Evolutionary conservation across 2,797 vertebrate species (phyloP).

Genomic region (Rhinoraja longicauda): DNA sequence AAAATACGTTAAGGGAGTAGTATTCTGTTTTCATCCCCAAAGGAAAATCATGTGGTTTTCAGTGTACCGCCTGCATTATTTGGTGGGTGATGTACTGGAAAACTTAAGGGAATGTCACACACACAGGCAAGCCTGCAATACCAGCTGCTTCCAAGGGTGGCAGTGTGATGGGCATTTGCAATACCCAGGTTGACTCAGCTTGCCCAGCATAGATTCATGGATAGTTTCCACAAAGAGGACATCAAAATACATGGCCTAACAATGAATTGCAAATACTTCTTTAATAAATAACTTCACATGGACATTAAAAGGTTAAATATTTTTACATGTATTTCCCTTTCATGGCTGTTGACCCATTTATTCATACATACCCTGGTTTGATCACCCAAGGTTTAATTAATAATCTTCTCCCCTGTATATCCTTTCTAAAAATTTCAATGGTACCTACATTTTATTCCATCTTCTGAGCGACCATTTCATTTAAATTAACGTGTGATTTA

Average conservation of each 20-base stretch:
- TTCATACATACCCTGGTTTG: background rate
- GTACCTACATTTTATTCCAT: background rate
- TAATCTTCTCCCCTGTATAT: background rate
- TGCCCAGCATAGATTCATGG: background rate
- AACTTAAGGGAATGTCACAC: background rate
- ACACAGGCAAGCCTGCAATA: background rate
- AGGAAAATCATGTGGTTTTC: background rate
- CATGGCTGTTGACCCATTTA: background rate
- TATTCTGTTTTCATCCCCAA: background rate
- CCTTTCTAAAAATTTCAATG: background rate
- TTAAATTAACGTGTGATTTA: background rate
- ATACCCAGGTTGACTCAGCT: background rate
- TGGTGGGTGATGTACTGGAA: background rate
- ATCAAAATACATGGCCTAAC: background rate
- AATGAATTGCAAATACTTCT: background rate
- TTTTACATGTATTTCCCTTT: background rate
- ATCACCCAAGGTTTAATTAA: background rate
- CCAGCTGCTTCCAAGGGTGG: background rate
- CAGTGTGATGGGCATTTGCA: background rate
- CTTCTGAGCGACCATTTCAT: background rate
- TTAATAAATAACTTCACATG: background rate
- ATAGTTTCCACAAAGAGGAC: background rate
- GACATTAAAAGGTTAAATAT: background rate
- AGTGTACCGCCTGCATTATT: background rate
- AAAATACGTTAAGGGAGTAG: background rate